phyloP scores from a whole-genome alignment of 2,797 vertebrate species.

The Microctenopoma steveboyesi region DNA sequence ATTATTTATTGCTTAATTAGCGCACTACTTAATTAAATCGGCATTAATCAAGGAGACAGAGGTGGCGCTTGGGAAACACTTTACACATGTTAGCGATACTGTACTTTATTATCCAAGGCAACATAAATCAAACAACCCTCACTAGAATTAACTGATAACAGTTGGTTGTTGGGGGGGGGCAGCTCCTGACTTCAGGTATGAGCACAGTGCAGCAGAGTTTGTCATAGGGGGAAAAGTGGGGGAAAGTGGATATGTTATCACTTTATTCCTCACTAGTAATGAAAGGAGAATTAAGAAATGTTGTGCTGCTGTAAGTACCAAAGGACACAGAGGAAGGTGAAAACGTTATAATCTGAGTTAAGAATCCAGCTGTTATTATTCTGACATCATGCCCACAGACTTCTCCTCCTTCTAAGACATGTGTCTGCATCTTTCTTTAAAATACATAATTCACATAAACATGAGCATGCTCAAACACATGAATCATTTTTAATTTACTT shows the following conservation, averaged over 20 bases:
- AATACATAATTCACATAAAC: no score
- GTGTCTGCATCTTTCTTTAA: no score
- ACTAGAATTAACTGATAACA: constrained; percentile 77
- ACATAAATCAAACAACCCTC: constrained; percentile 75
- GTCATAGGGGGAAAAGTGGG: not conserved
- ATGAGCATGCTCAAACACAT: constrained; percentile 40
- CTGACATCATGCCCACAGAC: not conserved
- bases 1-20: constrained; percentile 88
- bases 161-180: constrained; percentile 40
- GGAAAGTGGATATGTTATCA: constrained; percentile 21
- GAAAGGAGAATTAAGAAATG: constrained; percentile 14
- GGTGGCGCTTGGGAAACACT: constrained; percentile 77
- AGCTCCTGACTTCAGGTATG: constrained; percentile 13
- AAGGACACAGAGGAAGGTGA: not conserved
- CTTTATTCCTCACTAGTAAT: constrained; percentile 7
- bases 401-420: not conserved
- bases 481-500: constrained; percentile 60
- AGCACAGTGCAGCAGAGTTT: constrained; percentile 3
- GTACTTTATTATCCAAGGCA: constrained; percentile 81
- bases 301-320: not conserved
- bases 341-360: not conserved
- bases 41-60: constrained; percentile 86
- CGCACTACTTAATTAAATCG: constrained; percentile 82
- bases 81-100: constrained; percentile 84
- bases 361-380: not conserved